Conservation (phyloP, 2,888 invertebrate genomes). For the Pyrrhosoma nymphula region DNA sequence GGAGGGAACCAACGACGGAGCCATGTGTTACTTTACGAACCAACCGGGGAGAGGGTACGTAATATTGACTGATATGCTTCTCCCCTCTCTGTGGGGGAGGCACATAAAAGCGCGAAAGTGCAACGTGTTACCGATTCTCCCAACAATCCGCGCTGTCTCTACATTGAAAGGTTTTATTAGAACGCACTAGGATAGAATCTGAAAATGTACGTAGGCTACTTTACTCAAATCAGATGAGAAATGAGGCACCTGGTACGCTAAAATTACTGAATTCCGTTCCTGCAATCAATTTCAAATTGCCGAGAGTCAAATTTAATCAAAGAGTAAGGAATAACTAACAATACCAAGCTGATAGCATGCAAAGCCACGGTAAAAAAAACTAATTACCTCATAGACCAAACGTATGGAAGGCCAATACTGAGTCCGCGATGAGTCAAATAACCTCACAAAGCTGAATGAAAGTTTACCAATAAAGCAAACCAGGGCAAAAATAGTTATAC, state of each 20-base stretch:
- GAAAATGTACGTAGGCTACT: not conserved
- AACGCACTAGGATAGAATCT: not conserved
- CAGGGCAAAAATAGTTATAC: no score
- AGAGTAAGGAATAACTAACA: no score
- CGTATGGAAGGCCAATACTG: no score
- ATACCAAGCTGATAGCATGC: no score
- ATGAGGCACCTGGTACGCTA: not conserved
- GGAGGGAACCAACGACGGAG: not conserved
- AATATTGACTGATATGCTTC: not conserved
- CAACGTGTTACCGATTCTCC: not conserved
- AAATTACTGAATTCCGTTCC: not conserved
- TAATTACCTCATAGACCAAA: no score
- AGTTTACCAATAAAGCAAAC: no score
- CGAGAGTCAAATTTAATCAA: no score
- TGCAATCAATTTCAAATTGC: no score
- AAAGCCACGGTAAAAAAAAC: no score
- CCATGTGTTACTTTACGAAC: conserved; percentile 39
- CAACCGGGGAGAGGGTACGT: not conserved
- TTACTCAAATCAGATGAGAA: not conserved
- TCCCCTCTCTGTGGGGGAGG: not conserved
- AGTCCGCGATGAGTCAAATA: no score
- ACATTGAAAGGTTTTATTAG: not conserved
- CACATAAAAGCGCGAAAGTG: not conserved
- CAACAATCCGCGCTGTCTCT: not conserved
- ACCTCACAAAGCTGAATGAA: no score